Conservation (phyloP, 2,797 vertebrate genomes). For the Crenichthys baileyi region DNA sequence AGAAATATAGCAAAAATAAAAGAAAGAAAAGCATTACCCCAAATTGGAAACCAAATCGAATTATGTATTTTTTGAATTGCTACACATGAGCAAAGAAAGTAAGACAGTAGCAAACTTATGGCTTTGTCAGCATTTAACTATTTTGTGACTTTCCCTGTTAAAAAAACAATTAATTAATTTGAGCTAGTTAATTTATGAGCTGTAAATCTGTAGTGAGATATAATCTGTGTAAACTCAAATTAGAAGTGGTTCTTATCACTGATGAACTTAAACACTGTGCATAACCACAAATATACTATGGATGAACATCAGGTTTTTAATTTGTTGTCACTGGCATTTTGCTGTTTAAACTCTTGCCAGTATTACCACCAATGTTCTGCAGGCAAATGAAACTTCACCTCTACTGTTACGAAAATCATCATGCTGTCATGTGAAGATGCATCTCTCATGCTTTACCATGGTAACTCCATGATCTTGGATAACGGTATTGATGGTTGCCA, state of each 20-base stretch:
- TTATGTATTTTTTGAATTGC: too few relatives aligned
- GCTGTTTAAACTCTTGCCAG: not conserved
- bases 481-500: slow-evolving; percentile 8
- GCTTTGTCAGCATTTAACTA: too few relatives aligned
- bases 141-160: too few relatives aligned
- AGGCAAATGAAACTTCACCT: not conserved
- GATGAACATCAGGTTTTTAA: not conserved
- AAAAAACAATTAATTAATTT: not conserved
- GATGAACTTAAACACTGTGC: not conserved
- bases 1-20: too few relatives aligned
- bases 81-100: too few relatives aligned
- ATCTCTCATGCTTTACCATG: not conserved
- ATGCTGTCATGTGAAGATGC: not conserved
- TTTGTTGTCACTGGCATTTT: not conserved
- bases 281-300: not conserved
- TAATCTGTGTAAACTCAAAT: not conserved
- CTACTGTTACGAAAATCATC: too few relatives aligned
- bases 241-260: not conserved
- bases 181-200: too few relatives aligned
- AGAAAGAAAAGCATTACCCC: too few relatives aligned
- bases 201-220: not conserved
- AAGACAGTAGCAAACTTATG: too few relatives aligned
- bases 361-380: not conserved
- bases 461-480: slow-evolving; percentile 2
- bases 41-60: too few relatives aligned